Base-by-base conservation (phyloP, 2,888 invertebrate species). In the Acrobasis consociella region DNA sequence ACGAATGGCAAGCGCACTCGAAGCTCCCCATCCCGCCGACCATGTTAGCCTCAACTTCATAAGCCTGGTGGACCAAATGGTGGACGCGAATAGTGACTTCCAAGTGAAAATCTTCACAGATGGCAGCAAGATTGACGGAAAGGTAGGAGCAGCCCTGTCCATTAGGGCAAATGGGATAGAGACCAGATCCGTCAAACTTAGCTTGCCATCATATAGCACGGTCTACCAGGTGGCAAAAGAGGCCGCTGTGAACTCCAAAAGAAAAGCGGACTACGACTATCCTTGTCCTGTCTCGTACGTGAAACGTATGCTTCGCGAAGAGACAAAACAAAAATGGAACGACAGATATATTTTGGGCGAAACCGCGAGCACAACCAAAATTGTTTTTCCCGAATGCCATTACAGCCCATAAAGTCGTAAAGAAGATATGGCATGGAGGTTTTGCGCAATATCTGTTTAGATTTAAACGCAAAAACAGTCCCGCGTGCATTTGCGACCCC, bases 181-280 rank as follows among this genome's bases (percentile, higher is more conserved):
- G 38, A 65, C 50, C 9, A 61, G 50, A 46, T 10, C 50, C 53
- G 53, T 16, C 8, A 64, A 64, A 17, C 46, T 68, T 0, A 38
- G 69, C n/a, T n/a, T n/a, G n/a, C n/a, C n/a, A n/a, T n/a, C n/a
- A n/a, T n/a, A n/a, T n/a, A n/a, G n/a, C n/a, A n/a, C n/a, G n/a
- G n/a, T 67, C 15, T 69, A 64, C 52, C 70, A 70, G 59, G 69
- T 66, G 46, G 66, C 68, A 0, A 38, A 65, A n/a, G 49, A 38
- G 8, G 42, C 38, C 22, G 69, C 66, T 0, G 42, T 46, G 10
- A 16, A 22, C n/a, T n/a, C n/a, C n/a, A 5, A 22, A 31, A 10
- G 38, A 52, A 0, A 42, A 52, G 5, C 38, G 60, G 0, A 7
- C 9, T 0, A 50, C 9, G 0, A 62, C 15, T 0, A 42, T 11